Conservation (phyloP, 2,888 invertebrate species). For the Crioceris asparagi region DNA sequence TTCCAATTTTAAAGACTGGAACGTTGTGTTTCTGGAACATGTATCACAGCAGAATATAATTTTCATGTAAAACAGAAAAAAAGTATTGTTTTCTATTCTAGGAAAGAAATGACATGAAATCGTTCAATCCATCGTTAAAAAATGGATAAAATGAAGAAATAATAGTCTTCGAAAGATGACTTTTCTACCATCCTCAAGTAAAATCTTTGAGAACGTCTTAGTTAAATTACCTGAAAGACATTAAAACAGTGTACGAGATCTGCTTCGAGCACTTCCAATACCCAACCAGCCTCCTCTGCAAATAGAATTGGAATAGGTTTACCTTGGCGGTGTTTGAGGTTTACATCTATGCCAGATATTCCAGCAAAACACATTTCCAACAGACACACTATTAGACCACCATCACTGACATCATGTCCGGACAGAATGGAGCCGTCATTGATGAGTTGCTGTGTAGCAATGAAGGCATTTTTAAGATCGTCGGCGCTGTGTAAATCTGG, state of each 20-base stretch:
- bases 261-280: constrained; percentile 57
- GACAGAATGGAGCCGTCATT: constrained; percentile 59
- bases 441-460: constrained; percentile 73
- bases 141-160: neutral
- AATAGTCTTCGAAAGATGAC: too few relatives aligned
- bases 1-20: constrained; percentile 58
- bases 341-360: constrained; percentile 62
- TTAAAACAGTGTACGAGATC: constrained; percentile 48
- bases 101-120: too few relatives aligned
- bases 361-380: constrained; percentile 97
- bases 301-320: constrained; percentile 61
- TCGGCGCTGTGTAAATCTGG: constrained; percentile 71
- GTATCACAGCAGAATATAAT: too few relatives aligned
- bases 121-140: too few relatives aligned
- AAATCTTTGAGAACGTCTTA: too few relatives aligned
- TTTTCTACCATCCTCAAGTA: too few relatives aligned
- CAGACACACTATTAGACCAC: constrained; percentile 80
- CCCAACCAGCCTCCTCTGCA: constrained; percentile 78
- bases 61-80: too few relatives aligned
- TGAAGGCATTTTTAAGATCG: constrained; percentile 64
- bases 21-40: constrained; percentile 43
- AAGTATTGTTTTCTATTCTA: too few relatives aligned
- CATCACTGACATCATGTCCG: constrained; percentile 96
- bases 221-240: constrained; percentile 45
- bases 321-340: constrained; percentile 46